Conservation (phyloP, 2,113 vertebrate species). For the Thinocorus orbignyianus region DNA sequence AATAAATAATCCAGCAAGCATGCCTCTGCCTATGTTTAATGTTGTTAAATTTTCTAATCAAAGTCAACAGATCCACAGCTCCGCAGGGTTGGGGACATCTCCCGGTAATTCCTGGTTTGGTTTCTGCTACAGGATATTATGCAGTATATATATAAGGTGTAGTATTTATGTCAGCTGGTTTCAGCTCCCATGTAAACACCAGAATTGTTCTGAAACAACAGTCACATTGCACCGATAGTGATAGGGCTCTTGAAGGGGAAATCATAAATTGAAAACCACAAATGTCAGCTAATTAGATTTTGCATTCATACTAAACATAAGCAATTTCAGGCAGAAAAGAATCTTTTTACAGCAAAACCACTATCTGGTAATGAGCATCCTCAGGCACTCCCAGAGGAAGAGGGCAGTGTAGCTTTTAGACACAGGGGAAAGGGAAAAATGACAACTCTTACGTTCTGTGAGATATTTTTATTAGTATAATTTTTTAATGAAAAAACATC, state of each 20-base stretch:
- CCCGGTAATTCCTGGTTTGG: neutral
- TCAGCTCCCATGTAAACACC: neutral
- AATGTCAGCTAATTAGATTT: conserved; percentile 12
- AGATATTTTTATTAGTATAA: conserved; percentile 3
- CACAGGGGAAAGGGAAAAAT: neutral
- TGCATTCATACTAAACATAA: neutral
- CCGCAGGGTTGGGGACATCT: neutral
- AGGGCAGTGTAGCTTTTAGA: conserved; percentile 2
- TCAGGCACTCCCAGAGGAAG: conserved; percentile 6
- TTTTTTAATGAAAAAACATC: conserved; percentile 37
- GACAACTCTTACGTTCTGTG: neutral
- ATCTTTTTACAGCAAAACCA: neutral
- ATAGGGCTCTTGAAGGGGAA: neutral
- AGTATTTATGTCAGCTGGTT: neutral
- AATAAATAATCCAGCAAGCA: neutral
- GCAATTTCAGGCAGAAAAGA: neutral
- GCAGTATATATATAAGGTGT: neutral
- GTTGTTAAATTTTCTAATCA: neutral
- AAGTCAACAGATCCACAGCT: neutral
- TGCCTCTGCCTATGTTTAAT: neutral
- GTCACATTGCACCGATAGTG: neutral
- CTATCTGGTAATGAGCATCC: conserved; percentile 10
- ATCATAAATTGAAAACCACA: neutral
- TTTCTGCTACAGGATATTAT: neutral
- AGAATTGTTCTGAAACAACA: conserved; percentile 4